These are phyloP conservation scores for Scaptomyza graminum DNA, from an alignment of 1,140 invertebrate genomes.

Conservation along the genomic window DNA sequence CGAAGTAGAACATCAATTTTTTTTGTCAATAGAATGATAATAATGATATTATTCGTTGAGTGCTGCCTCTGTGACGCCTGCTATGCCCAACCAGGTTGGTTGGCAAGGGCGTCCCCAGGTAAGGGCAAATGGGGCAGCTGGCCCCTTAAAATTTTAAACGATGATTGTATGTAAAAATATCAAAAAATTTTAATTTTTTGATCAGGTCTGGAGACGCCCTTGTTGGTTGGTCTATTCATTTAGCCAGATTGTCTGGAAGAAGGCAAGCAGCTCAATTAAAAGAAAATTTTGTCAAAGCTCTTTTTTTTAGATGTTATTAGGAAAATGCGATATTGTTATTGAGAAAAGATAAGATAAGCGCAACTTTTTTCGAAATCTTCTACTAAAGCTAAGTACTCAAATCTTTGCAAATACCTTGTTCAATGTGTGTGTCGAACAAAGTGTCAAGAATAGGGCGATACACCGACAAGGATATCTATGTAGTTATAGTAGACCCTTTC, in stretches of 20 bases:
- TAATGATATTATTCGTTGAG: conserved; percentile 13
- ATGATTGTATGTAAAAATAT: too few species aligned
- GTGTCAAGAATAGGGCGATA: too few species aligned
- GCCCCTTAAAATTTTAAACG: too few species aligned
- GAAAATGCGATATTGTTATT: conserved; percentile 13
- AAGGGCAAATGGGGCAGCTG: too few species aligned
- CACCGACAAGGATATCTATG: too few species aligned
- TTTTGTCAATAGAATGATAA: conserved; percentile 33
- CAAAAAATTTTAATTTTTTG: too few species aligned
- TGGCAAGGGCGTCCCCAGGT: too few species aligned
- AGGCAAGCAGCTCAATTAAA: conserved; percentile 16
- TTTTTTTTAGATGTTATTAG: conserved; percentile 12
- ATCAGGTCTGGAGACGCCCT: too few species aligned
- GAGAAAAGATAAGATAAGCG: neutral
- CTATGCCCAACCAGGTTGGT: neutral
- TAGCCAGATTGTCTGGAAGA: conserved; percentile 12
- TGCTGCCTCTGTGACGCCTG: conserved; percentile 1
- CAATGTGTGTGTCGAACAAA: too few species aligned
- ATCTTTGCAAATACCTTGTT: too few species aligned
- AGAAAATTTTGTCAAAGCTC: conserved; percentile 14
- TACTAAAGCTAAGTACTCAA: too few species aligned
- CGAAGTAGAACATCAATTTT: neutral
- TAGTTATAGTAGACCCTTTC: neutral
- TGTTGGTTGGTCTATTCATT: conserved; percentile 16
- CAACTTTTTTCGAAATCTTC: too few species aligned